These are phyloP conservation scores for Aspidiotus rigidus DNA, from an alignment of 2,888 invertebrate genomes.

Conservation along the genomic window DNA sequence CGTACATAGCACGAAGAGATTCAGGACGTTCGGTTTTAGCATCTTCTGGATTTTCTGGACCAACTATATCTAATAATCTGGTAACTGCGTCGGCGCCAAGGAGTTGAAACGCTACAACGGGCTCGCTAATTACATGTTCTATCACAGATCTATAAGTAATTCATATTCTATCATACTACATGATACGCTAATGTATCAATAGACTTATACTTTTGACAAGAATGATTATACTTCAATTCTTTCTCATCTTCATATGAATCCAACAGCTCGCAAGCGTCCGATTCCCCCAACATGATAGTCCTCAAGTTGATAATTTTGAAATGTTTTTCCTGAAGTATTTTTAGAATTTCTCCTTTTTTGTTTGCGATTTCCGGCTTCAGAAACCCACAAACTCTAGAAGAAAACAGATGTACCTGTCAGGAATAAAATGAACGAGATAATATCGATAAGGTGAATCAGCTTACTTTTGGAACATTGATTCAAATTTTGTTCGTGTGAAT, in stretches of 20 bases:
- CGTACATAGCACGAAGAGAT: slow-evolving; percentile 58
- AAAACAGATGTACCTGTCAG: slow-evolving; percentile 15
- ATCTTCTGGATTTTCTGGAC: slow-evolving; percentile 53
- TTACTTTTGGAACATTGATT: slow-evolving; percentile 57
- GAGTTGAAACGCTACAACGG: slow-evolving; percentile 62
- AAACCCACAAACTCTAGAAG: slow-evolving; percentile 62
- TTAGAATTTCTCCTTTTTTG: slow-evolving; percentile 65
- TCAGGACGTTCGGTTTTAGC: slow-evolving; percentile 50
- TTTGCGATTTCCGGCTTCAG: slow-evolving; percentile 64
- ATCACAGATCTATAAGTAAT: slow-evolving; percentile 11
- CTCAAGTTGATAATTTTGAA: slow-evolving; percentile 58
- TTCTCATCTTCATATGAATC: slow-evolving; percentile 48
- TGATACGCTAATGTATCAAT: no score
- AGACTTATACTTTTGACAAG: slow-evolving; percentile 45
- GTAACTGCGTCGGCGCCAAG: slow-evolving; percentile 60
- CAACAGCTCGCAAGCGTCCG: slow-evolving; percentile 49
- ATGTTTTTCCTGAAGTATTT: slow-evolving; percentile 51
- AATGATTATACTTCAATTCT: slow-evolving; percentile 44
- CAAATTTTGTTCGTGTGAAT: slow-evolving; percentile 55
- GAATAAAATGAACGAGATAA: neutral
- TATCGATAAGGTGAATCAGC: slow-evolving; percentile 36
- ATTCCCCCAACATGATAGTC: slow-evolving; percentile 56
- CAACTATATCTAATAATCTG: slow-evolving; percentile 52
- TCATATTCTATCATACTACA: neutral
- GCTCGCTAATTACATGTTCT: slow-evolving; percentile 47